Percentiles rank a stretch among this genome's conserved stretches.
Evolutionary conservation across 2,797 vertebrate genomes (phyloP).

Genomic region (Pterois miles): DNA sequence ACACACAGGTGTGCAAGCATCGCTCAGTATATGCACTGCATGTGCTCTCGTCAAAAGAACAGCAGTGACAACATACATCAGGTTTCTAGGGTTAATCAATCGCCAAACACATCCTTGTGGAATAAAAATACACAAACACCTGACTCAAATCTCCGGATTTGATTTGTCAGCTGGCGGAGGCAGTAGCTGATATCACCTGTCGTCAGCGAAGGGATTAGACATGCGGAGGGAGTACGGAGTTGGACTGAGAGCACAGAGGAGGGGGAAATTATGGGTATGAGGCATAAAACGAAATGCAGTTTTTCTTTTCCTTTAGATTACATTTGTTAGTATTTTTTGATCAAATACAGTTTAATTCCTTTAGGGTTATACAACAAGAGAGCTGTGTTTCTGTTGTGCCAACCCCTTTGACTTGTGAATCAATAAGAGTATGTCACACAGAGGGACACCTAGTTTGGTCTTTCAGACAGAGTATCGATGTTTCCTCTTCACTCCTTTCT

Average conservation of each 20-base stretch:
- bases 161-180: conserved; percentile 64
- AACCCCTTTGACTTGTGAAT: conserved; percentile 49
- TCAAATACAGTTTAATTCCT: conserved; percentile 12
- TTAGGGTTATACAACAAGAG: not conserved
- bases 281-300: not conserved
- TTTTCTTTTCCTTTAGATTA: not conserved
- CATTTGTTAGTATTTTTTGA: not conserved
- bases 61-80: not conserved
- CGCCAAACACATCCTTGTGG: not conserved
- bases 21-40: conserved; percentile 3
- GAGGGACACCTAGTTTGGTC: conserved; percentile 41
- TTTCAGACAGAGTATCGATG: conserved; percentile 51
- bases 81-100: conserved; percentile 8
- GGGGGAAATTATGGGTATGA: not conserved
- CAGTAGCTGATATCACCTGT: conserved; percentile 56
- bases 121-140: conserved; percentile 24
- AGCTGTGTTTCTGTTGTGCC: conserved; percentile 30
- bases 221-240: conserved; percentile 3
- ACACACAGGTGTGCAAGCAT: conserved; percentile 25
- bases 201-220: conserved; percentile 53
- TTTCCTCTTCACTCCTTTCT: conserved; percentile 39
- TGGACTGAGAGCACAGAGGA: conserved; percentile 6
- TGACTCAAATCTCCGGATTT: conserved; percentile 55
- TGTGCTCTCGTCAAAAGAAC: conserved; percentile 23
- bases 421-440: conserved; percentile 55